Evolutionary conservation across 2,888 invertebrate genomes (phyloP).

Genomic region (Ellobium chinense): DNA sequence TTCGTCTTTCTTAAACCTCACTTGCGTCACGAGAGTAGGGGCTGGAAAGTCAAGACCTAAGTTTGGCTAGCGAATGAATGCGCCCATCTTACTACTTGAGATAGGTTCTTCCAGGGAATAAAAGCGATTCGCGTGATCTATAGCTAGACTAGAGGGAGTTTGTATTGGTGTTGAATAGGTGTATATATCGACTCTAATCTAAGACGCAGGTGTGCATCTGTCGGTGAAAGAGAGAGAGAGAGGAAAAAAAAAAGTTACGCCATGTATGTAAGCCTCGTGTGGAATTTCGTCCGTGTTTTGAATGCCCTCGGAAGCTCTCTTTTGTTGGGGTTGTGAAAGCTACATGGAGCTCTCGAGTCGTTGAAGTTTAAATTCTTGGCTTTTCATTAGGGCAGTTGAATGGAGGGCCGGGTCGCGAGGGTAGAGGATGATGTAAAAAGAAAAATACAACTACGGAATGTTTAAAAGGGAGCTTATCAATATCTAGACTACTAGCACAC

Average conservation of each 20-base stretch:
- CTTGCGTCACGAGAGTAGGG: neutral
- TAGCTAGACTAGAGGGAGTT: neutral
- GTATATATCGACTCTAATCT: neutral
- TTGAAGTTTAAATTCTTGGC: neutral
- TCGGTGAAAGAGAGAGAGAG: neutral
- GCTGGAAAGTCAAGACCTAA: neutral
- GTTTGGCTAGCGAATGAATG: neutral
- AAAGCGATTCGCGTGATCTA: neutral
- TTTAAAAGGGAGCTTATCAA: too few relatives aligned
- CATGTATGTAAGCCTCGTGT: neutral
- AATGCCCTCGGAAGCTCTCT: neutral
- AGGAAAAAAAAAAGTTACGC: neutral
- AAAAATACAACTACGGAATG: too few relatives aligned
- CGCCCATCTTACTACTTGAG: neutral
- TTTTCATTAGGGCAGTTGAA: neutral
- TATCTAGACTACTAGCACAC: too few relatives aligned
- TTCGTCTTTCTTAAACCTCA: neutral
- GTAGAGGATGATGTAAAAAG: too few relatives aligned
- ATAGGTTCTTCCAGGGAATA: neutral
- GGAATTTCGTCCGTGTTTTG: neutral
- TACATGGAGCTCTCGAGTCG: neutral
- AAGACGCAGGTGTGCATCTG: neutral
- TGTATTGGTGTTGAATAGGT: neutral
- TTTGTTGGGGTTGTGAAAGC: neutral
- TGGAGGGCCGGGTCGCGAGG: neutral